Evolutionary conservation across 2,113 vertebrate species (phyloP).

Genomic region (Leucopsar rothschildi): DNA sequence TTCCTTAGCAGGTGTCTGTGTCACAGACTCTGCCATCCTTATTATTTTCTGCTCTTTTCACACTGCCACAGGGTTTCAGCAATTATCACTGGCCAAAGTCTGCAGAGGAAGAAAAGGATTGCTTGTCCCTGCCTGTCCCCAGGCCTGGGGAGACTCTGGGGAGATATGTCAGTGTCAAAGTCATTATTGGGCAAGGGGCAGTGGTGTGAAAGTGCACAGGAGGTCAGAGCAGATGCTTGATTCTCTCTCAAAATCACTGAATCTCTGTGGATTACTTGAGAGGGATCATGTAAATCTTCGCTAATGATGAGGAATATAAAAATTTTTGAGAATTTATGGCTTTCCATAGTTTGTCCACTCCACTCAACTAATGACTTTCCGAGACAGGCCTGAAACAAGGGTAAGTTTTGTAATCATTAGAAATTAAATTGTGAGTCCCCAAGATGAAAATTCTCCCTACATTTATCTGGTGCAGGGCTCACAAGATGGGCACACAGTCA

Average conservation of each 20-base stretch:
- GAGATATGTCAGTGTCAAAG: neutral
- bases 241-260: neutral
- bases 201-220: neutral
- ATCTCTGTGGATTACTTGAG: neutral
- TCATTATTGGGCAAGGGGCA: neutral
- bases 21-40: neutral
- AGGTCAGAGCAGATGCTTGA: neutral
- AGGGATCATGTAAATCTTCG: neutral
- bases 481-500: neutral
- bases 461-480: neutral
- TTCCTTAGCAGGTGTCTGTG: neutral
- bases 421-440: neutral
- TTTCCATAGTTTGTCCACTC: neutral
- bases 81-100: neutral
- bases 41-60: slow-evolving; percentile 41
- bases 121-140: neutral
- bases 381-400: neutral
- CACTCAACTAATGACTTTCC: neutral
- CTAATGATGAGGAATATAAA: neutral
- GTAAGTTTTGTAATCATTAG: neutral
- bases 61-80: neutral
- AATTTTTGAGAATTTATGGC: neutral
- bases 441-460: neutral
- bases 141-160: neutral
- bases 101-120: neutral